Percentiles rank a stretch among this genome's conserved stretches.
These are phyloP conservation scores for Echinarachnius parma DNA, from an alignment of 53 echinoderm and acorn worm species.

Conservation along the genomic window DNA sequence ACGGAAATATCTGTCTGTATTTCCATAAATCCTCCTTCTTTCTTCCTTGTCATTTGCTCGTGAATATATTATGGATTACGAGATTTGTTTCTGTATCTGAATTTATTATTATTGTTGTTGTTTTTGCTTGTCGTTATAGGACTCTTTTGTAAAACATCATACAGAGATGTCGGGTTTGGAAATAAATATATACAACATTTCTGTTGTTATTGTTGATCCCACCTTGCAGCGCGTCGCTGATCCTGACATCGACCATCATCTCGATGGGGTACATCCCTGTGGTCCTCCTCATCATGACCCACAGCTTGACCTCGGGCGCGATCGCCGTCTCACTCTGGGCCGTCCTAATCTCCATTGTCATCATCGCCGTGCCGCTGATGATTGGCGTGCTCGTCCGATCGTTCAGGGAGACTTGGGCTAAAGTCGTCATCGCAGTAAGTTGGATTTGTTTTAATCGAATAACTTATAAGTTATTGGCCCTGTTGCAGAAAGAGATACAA, in stretches of 20 bases:
- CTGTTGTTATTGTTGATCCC: no score
- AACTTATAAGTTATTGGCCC: no score
- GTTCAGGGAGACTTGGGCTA: slow-evolving; percentile 33
- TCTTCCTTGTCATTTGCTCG: no score
- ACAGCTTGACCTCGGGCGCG: slow-evolving; percentile 35
- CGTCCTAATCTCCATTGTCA: slow-evolving; percentile 29
- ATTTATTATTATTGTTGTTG: no score
- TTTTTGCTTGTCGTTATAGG: not conserved
- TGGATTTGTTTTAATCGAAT: not conserved
- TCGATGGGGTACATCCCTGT: slow-evolving; percentile 68
- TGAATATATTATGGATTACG: no score
- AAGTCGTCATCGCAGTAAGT: slow-evolving; percentile 50
- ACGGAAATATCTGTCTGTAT: no score
- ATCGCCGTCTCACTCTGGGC: slow-evolving; percentile 50
- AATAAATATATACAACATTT: not conserved
- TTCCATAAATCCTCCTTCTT: no score
- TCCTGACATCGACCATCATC: slow-evolving; percentile 54
- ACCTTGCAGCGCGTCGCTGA: slow-evolving; percentile 51
- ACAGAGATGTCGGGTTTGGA: not conserved
- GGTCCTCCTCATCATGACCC: slow-evolving; percentile 51
- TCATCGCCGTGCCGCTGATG: slow-evolving; percentile 47
- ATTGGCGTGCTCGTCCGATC: slow-evolving; percentile 57
- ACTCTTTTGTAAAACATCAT: not conserved
- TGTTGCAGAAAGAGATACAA: no score
- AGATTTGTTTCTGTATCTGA: no score